phyloP scores from a whole-genome alignment of 2,888 invertebrate genomes.

The Drosophila sordidula region DNA sequence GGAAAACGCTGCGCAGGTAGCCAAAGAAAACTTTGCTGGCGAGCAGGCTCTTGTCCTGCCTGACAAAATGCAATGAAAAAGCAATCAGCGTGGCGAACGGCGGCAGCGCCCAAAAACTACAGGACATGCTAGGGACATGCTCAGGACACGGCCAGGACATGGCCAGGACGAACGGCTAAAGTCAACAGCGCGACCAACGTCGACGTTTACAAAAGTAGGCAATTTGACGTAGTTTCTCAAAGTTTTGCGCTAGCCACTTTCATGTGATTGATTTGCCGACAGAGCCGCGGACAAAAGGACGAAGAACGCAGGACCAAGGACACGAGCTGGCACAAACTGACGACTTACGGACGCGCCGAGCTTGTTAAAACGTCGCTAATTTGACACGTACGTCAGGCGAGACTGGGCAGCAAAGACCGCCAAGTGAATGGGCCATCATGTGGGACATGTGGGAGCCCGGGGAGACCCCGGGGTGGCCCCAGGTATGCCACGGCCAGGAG shows the following conservation, averaged over 20 bases:
- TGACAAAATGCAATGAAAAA: constrained; percentile 76
- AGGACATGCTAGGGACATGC: constrained; percentile 23
- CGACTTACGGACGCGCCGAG: constrained; percentile 63
- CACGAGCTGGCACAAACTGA: constrained; percentile 21
- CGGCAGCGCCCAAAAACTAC: constrained; percentile 43
- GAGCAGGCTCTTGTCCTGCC: constrained; percentile 33
- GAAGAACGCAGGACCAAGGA: constrained; percentile 24
- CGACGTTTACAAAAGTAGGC: constrained; percentile 73
- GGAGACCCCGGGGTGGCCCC: not conserved
- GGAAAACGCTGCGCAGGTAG: constrained; percentile 64
- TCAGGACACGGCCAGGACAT: constrained; percentile 21
- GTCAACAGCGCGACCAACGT: constrained; percentile 41
- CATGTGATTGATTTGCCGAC: constrained; percentile 69
- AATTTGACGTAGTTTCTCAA: constrained; percentile 74
- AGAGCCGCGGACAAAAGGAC: not conserved
- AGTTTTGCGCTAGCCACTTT: constrained; percentile 72
- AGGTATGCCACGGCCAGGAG: constrained; percentile 34
- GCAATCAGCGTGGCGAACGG: constrained; percentile 64
- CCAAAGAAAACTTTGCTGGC: constrained; percentile 63
- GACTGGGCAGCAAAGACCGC: constrained; percentile 36
- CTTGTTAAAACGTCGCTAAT: constrained; percentile 80
- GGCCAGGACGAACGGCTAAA: constrained; percentile 42
- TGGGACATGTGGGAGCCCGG: constrained; percentile 12
- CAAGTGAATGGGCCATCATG: constrained; percentile 18
- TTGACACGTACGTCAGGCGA: constrained; percentile 76